Conservation (phyloP, 2,113 vertebrate genomes). For the Thunnus thynnus region DNA sequence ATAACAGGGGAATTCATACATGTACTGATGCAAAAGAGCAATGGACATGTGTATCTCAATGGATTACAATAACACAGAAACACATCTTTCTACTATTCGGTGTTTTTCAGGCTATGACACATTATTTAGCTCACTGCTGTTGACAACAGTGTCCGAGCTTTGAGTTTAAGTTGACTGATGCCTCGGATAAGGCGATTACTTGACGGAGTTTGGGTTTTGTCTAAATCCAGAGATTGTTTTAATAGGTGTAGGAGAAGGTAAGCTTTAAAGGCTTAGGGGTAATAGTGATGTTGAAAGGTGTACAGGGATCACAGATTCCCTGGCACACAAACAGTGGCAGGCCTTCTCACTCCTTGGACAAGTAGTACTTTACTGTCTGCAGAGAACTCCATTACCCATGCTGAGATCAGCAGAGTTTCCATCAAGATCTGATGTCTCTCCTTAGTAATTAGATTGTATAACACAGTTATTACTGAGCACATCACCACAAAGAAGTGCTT, state of each 20-base stretch:
- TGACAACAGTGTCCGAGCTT: conserved; percentile 30
- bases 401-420: conserved; percentile 76
- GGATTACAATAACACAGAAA: neutral
- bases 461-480: conserved; percentile 63
- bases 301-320: conserved; percentile 51
- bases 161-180: conserved; percentile 58
- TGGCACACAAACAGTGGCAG: conserved; percentile 55
- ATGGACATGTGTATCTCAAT: neutral
- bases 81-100: neutral
- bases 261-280: conserved; percentile 70
- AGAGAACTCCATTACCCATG: conserved; percentile 64
- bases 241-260: conserved; percentile 73
- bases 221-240: conserved; percentile 76
- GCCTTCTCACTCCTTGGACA: conserved; percentile 50
- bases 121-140: conserved; percentile 31
- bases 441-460: conserved; percentile 66
- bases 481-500: conserved; percentile 48
- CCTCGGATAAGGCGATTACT: conserved; percentile 71
- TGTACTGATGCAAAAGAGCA: neutral
- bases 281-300: conserved; percentile 73
- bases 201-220: conserved; percentile 44
- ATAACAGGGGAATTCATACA: neutral
- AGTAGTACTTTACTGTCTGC: conserved; percentile 69
- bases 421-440: conserved; percentile 60
- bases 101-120: conserved; percentile 12